Conservation (phyloP, 1,140 invertebrate species). For the Drosophila lowei region DNA sequence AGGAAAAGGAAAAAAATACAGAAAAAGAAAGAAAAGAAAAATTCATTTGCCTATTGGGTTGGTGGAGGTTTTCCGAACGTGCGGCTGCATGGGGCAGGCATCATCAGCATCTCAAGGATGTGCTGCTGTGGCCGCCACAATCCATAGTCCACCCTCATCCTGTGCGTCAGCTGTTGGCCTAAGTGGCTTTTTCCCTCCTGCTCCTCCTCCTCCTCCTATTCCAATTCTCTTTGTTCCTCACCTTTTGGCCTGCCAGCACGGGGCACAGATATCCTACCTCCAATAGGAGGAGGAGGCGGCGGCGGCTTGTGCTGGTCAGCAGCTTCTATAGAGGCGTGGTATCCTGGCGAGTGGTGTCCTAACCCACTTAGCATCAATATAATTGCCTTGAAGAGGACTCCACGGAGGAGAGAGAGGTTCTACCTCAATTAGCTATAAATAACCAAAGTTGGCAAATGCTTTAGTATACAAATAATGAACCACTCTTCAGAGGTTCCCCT, state of each 20-base stretch:
- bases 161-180: slow-evolving; percentile 59
- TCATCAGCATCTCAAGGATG: slow-evolving; percentile 41
- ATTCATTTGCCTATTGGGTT: slow-evolving; percentile 47
- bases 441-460: slow-evolving; percentile 15
- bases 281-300: no score
- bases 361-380: slow-evolving; percentile 41
- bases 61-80: slow-evolving; percentile 30
- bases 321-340: slow-evolving; percentile 4
- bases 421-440: slow-evolving; percentile 70
- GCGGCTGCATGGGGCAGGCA: slow-evolving; percentile 41
- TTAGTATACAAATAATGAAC: slow-evolving; percentile 28
- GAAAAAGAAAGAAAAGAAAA: slow-evolving; percentile 30
- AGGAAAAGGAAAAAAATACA: slow-evolving; percentile 6
- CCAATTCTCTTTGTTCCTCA: slow-evolving; percentile 22
- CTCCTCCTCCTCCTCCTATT: slow-evolving; percentile 3
- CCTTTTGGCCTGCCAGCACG: slow-evolving; percentile 20
- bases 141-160: slow-evolving; percentile 3
- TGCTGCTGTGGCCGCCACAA: background rate
- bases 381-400: slow-evolving; percentile 39
- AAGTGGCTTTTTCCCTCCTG: slow-evolving; percentile 48
- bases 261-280: background rate
- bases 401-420: background rate
- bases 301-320: slow-evolving; percentile 11
- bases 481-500: background rate
- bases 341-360: slow-evolving; percentile 15